Base-by-base conservation (phyloP, 2,888 invertebrate species). In the Synergus umbraculus region DNA sequence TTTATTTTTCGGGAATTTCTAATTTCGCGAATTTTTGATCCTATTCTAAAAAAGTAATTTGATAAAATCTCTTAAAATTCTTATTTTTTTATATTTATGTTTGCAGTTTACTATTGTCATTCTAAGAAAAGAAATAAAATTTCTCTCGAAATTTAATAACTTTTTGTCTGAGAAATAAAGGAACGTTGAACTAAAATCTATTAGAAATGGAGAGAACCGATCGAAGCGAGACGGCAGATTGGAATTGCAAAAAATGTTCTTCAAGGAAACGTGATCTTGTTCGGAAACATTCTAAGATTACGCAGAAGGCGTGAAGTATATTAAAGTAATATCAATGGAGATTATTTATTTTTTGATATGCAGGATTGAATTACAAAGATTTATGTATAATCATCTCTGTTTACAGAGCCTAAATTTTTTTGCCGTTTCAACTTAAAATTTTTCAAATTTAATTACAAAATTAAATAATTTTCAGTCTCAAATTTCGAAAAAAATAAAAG, bases 231-330 rank as follows among this genome's bases (percentile, higher is more conserved):
- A 65, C 65, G 15, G 64, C 49, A 15, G 64, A 64, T 64, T 64
- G 65, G 65, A 65, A 65, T 65, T 65, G 41, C 65, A 43, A 65
- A 65, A 65, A 65, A 65, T 65, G 2, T 65, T n/a, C n/a, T 65
- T n/a, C 65, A 13, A 65, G 65, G 65, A 65, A 65, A 65, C 65
- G 65, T 65, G 41, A 65, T 65, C 65, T 65, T 65, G 41, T 65
- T 65, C 15, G 43, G n/a, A 65, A 41, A 41, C 65, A 65, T 65
- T 65, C 65, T 65, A 64, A 0, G 13, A 29, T 29, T 64, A 29
- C 29, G 64, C 29, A 64, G 37, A 64, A 37, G 64, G 64, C 64
- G 37, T 64, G 64, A 41, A 65, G 15, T 43, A 65, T 65, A 29
- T 65, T 15, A 65, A 65, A 65, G 8, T 41, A 41, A 65, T 65